phyloP scores from a whole-genome alignment of 2,888 invertebrate species.

The Limnephilus lunatus region DNA sequence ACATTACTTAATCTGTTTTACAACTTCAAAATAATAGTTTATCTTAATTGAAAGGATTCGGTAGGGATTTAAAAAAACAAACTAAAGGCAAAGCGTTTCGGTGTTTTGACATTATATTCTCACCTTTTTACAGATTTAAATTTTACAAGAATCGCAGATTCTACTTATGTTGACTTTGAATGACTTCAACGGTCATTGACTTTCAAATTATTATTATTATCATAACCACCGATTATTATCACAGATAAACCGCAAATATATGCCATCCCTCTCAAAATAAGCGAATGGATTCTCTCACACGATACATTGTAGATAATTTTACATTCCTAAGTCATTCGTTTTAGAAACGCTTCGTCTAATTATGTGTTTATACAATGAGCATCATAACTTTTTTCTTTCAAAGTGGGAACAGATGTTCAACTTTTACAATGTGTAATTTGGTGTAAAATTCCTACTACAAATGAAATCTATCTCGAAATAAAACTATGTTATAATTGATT shows the following conservation, averaged over 20 bases:
- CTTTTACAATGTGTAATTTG: neutral
- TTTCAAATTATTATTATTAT: neutral
- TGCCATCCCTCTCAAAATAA: neutral
- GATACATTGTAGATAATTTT: neutral
- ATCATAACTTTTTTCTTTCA: neutral
- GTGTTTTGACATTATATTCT: neutral
- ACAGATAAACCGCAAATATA: conserved; percentile 24
- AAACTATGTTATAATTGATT: neutral
- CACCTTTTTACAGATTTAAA: neutral
- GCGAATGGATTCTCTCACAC: neutral
- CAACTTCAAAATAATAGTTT: neutral
- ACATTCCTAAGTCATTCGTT: neutral
- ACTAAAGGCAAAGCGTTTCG: neutral
- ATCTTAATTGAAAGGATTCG: neutral
- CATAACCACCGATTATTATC: conserved; percentile 3
- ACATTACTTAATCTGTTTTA: no score
- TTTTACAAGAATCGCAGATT: neutral
- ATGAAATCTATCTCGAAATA: neutral
- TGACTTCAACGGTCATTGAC: conserved; percentile 16
- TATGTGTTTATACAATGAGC: neutral
- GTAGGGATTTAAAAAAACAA: neutral
- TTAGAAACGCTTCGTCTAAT: conserved; percentile 6
- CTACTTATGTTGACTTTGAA: neutral
- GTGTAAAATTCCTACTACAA: neutral
- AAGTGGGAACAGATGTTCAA: neutral